phyloP scores from a whole-genome alignment of 2,113 vertebrate species.

The Suricata suricatta region DNA sequence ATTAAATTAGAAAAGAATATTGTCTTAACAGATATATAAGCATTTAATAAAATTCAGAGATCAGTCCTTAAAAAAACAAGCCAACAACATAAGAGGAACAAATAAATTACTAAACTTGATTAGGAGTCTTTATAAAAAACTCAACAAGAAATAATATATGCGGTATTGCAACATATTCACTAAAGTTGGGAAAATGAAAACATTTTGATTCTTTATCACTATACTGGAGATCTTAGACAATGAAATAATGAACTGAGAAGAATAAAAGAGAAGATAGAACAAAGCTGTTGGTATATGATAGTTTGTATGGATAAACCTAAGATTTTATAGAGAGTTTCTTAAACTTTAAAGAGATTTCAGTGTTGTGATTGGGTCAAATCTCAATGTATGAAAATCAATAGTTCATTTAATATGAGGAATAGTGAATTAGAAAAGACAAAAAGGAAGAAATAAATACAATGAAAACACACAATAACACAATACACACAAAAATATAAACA shows the following conservation, averaged over 20 bases:
- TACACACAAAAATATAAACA: background rate
- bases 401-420: background rate
- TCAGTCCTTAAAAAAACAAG: background rate
- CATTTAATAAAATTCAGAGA: background rate
- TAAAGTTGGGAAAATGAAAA: background rate
- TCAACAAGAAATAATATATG: background rate
- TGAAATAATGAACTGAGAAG: background rate
- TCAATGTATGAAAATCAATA: background rate
- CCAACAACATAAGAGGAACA: background rate
- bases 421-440: conserved; percentile 6
- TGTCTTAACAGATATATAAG: background rate
- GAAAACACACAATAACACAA: background rate
- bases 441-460: background rate
- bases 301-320: background rate
- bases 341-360: background rate
- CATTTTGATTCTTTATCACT: background rate
- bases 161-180: background rate
- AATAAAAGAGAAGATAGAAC: background rate
- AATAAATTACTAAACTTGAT: background rate
- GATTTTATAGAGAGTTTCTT: background rate
- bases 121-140: background rate
- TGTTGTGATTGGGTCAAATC: background rate
- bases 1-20: background rate
- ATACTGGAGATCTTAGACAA: background rate
- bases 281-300: background rate